Evolutionary conservation across 1,140 invertebrate species (phyloP).

Genomic region (Brachionus rubens): DNA sequence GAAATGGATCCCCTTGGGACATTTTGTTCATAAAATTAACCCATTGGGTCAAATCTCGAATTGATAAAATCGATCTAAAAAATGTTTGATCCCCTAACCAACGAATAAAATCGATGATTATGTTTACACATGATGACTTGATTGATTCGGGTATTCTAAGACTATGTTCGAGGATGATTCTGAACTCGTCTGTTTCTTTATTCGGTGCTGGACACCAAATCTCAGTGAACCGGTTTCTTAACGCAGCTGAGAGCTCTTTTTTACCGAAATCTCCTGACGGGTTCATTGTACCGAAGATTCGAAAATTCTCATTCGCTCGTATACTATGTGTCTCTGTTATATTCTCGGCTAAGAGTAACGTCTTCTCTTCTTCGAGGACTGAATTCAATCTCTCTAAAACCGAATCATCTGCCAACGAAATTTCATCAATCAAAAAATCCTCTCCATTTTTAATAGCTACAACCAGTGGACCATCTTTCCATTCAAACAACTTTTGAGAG

Average conservation of each 20-base stretch:
- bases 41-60: conserved; percentile 88
- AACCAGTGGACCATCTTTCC: conserved; percentile 93
- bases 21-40: conserved; percentile 77
- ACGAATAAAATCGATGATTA: background rate
- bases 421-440: conserved; percentile 94
- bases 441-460: conserved; percentile 80
- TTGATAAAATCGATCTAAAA: conserved; percentile 47
- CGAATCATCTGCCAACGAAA: conserved; percentile 96
- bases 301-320: conserved; percentile 73
- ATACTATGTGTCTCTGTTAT: conserved; percentile 51
- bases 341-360: conserved; percentile 83
- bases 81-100: conserved; percentile 11
- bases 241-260: conserved; percentile 94
- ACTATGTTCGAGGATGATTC: conserved; percentile 76
- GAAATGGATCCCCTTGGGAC: conserved; percentile 47
- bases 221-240: conserved; percentile 96
- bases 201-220: conserved; percentile 85
- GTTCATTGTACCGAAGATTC: conserved; percentile 98
- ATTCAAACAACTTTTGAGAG: conserved; percentile 79
- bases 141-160: conserved; percentile 55
- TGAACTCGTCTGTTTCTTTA: conserved; percentile 69
- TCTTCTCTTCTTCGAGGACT: conserved; percentile 86
- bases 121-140: background rate
- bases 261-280: conserved; percentile 99
- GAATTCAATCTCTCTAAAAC: conserved; percentile 96